These are phyloP conservation scores for Corythoichthys haematopterus DNA, from an alignment of 2,113 vertebrate genomes.

Conservation along the genomic window DNA sequence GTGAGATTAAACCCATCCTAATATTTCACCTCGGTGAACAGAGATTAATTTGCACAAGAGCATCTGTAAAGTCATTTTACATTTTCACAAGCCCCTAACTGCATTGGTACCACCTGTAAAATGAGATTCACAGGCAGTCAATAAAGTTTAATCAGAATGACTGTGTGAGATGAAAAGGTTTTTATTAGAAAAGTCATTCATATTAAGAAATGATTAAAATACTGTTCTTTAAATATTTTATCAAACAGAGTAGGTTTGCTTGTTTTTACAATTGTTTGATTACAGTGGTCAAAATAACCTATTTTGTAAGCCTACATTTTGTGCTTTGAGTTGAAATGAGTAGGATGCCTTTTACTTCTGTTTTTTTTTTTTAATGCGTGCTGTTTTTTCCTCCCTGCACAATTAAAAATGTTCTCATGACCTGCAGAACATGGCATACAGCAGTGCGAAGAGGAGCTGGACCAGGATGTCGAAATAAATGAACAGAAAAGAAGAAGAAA, in stretches of 20 bases:
- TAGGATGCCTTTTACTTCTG: too few relatives aligned
- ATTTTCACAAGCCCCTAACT: not conserved
- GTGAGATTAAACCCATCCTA: slow-evolving; percentile 12
- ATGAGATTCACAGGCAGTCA: not conserved
- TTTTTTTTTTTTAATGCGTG: too few relatives aligned
- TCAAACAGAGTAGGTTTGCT: not conserved
- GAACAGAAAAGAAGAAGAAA: slow-evolving; percentile 38
- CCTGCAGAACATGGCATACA: slow-evolving; percentile 24
- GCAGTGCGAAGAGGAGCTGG: slow-evolving; percentile 16
- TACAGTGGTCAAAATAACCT: not conserved
- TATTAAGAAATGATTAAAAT: not conserved
- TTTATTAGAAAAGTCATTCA: not conserved
- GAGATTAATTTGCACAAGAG: not conserved
- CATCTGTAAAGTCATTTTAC: not conserved
- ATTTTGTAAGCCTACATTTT: too few relatives aligned
- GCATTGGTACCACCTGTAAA: not conserved
- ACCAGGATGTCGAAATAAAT: slow-evolving; percentile 30
- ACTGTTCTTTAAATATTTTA: not conserved
- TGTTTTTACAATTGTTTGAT: not conserved
- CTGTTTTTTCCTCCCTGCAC: not conserved
- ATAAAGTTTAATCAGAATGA: not conserved
- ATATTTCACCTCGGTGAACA: slow-evolving; percentile 23
- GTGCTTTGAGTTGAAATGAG: too few relatives aligned
- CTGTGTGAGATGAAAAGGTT: not conserved
- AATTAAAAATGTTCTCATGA: not conserved